phyloP scores from a whole-genome alignment of 2,113 vertebrate species.

The Melanocharis versteri region DNA sequence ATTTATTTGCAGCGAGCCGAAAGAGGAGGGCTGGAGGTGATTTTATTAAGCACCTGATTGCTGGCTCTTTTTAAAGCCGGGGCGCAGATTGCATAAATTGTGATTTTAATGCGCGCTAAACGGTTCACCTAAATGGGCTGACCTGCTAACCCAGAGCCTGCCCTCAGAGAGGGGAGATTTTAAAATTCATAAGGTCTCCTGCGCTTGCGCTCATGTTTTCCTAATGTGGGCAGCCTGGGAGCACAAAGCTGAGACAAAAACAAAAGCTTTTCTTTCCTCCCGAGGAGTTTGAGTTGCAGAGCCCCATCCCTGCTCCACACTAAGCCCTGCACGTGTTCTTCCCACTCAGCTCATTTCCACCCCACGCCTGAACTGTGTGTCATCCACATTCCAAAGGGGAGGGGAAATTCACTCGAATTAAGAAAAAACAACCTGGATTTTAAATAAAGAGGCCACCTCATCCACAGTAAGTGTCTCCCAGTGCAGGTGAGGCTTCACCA shows the following conservation, averaged over 20 bases:
- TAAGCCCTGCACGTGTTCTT: accelerated
- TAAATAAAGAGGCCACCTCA: background rate
- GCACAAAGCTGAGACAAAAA: background rate
- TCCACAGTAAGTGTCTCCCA: too few species aligned
- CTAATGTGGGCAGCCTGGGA: background rate
- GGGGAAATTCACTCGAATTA: background rate
- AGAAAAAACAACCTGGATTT: background rate
- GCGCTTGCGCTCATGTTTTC: background rate
- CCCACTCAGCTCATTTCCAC: background rate
- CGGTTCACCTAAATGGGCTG: background rate
- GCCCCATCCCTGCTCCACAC: background rate
- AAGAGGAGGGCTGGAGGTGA: background rate
- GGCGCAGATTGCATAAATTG: background rate
- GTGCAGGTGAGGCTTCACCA: accelerated
- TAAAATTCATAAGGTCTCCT: background rate
- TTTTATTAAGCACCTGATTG: conserved; percentile 38
- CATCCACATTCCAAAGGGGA: background rate
- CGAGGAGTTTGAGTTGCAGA: background rate
- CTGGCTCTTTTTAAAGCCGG: background rate
- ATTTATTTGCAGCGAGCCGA: conserved; percentile 6
- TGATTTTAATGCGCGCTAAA: background rate
- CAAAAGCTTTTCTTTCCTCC: background rate
- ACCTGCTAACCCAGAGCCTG: background rate
- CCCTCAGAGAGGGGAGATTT: background rate
- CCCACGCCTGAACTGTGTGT: accelerated